Evolutionary conservation across 2,113 vertebrate genomes (phyloP), one percentile per base, ranked within the genome.

Genomic region (Pterocles burchelli): DNA sequence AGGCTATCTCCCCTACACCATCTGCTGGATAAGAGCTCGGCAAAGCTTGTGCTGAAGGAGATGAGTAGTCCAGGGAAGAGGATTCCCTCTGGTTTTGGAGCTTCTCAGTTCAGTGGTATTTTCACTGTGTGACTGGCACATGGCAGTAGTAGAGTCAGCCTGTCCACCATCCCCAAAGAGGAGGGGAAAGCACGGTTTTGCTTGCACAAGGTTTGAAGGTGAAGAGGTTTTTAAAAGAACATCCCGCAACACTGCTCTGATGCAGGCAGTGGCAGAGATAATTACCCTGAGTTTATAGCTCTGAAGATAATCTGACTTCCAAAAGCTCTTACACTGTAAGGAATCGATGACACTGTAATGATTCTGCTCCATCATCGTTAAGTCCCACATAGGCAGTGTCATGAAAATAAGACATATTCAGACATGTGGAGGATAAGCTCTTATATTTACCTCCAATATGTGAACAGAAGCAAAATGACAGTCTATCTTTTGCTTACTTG

Each of bases 371-470:
- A 80, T 92, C 93, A 81, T 85, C 84, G 65, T 90, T 93, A 91
- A 78, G 72, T 61, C 61, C 19, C 34, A 63, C 34, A 59, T 12
- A 94, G 85, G 55, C 72, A 38, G 22, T 84, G 92, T 93, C 90
- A 48, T 34, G 88, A 81, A 96, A 96, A 94, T 68, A 85, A 95
- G 93, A 93, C 52, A 38, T 84, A 93, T 90, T 88, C 92, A 92
- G 76, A 72, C 65, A 58, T 34, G 25, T 24, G 71, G 88, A 81
- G 45, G 45, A 87, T 67, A 84, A 93, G 83, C 82, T 92, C 57
- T 25, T 78, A 3, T 67, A 87, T 92, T 87, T 92, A 68, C 48
- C 10, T 89, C 68, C 65, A 75, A 21, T 38, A 61, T 65, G 72
- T 51, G 62, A 89, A 46, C 70, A 81, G 28, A 89, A 81, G 26